These are phyloP conservation scores for Hemicrepidius hirtus DNA, from an alignment of 2,888 invertebrate genomes.

Conservation along the genomic window DNA sequence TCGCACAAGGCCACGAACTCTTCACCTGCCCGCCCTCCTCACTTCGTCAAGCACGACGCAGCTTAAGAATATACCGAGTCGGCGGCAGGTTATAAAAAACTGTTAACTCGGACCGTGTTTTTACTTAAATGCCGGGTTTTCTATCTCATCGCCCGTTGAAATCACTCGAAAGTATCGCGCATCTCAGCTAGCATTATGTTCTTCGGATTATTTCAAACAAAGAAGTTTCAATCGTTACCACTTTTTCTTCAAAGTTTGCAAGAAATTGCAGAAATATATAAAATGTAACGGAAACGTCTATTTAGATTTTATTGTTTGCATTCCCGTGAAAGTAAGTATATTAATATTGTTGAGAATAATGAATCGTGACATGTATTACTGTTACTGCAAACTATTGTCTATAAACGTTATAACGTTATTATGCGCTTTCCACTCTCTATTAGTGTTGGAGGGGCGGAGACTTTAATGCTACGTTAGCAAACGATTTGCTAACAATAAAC, in stretches of 20 bases:
- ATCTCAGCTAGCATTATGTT: conserved; percentile 37
- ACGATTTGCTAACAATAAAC: conserved; percentile 55
- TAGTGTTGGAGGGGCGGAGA: conserved; percentile 49
- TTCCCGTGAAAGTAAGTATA: conserved; percentile 34
- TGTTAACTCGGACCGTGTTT: conserved; percentile 66
- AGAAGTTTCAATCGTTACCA: conserved; percentile 16
- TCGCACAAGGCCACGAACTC: conserved; percentile 72
- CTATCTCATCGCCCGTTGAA: conserved; percentile 69
- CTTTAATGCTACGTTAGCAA: conserved; percentile 56
- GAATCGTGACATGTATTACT: conserved; percentile 40
- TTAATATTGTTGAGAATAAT: conserved; percentile 43
- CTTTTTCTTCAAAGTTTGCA: not conserved
- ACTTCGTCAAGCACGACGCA: conserved; percentile 63
- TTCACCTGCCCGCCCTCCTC: conserved; percentile 65
- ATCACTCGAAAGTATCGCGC: conserved; percentile 65
- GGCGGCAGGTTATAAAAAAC: conserved; percentile 71
- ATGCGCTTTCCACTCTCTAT: not conserved
- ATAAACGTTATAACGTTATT: not conserved
- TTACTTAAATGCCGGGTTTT: conserved; percentile 67
- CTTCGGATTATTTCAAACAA: conserved; percentile 26
- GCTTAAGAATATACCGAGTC: conserved; percentile 69
- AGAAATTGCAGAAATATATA: not conserved
- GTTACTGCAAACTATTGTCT: conserved; percentile 23
- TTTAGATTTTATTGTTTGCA: conserved; percentile 13
- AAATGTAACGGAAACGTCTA: conserved; percentile 8